A percentile compares a stretch with the other conserved stretches of the same genome.
These are phyloP conservation scores for Machaerirhynchus nigripectus DNA, from an alignment of 2,113 vertebrate species.

Conservation along the genomic window DNA sequence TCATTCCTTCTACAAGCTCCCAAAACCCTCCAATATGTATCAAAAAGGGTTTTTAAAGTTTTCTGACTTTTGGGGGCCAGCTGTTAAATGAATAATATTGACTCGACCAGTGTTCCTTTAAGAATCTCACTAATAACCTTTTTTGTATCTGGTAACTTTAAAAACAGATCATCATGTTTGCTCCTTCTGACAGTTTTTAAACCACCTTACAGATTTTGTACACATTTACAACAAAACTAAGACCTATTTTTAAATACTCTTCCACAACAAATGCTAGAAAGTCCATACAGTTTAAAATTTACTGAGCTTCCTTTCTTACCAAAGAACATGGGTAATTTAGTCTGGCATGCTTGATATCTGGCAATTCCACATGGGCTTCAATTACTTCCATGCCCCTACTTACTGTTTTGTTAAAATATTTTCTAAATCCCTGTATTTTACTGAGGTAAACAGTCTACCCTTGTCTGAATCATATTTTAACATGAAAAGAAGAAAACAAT, in stretches of 20 bases:
- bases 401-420: not conserved
- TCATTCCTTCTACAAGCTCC: not conserved
- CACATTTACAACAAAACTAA: not conserved
- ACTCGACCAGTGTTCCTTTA: not conserved
- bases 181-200: not conserved
- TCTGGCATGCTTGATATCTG: not conserved
- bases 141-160: not conserved
- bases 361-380: not conserved
- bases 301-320: not conserved
- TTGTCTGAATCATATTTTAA: not conserved
- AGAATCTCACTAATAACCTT: not conserved
- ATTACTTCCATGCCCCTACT: not conserved
- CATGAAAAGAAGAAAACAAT: not conserved
- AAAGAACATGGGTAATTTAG: not conserved
- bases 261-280: not conserved
- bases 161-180: not conserved
- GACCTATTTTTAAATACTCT: not conserved
- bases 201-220: not conserved
- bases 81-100: not conserved
- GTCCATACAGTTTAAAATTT: not conserved
- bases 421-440: not conserved
- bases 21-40: not conserved
- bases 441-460: not conserved
- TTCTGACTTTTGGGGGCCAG: not conserved
- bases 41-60: not conserved